Evolutionary conservation across 2,113 vertebrate species (phyloP), one percentile per base, ranked within the genome.

Genomic region (Macquaria ambigua): DNA sequence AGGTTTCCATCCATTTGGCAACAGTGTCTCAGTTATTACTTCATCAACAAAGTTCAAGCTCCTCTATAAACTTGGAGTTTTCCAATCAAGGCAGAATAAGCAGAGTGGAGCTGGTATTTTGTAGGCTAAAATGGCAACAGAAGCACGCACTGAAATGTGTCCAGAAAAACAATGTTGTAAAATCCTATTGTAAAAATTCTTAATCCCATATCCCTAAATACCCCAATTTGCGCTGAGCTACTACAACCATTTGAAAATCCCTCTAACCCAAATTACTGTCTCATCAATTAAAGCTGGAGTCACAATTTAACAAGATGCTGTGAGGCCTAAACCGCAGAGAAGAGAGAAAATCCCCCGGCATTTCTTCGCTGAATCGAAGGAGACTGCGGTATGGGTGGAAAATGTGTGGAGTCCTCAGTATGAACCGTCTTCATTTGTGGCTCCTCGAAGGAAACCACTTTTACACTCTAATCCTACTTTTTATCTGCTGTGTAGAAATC

Each of bases 351-450:
- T 82, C 85, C 87, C 88, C 5, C 4, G 74, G 70, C 66, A 79
- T 90, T 86, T 90, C 76, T 87, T 79, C 59, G 31, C 83, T 84
- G 83, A 84, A 87, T 83, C 2, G 52, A 77, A 71, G 75, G 87
- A 90, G 85, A 85, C 92, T 88, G 89, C 1, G 86, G 93, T 90
- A 66, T 9, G 66, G 76, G 79, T 82, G 91, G 90, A 90, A 94
- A 93, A 91, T 87, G 87, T 84, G 87, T 76, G 77, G 88, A 87
- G 85, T 91, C 86, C 85, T 84, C 34, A 62, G 56, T 75, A 80
- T 77, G 89, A 88, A 90, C 79, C 43, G 28, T 90, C 90, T 94
- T 92, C 90, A 91, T 89, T 93, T 92, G 85, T 84, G 89, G 91
- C 73, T 73, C 64, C 77, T 81, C 73, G 46, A 61, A 82, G 73